Evolutionary conservation across 1,140 invertebrate species (phyloP).

Genomic region (Phortica variegata): DNA sequence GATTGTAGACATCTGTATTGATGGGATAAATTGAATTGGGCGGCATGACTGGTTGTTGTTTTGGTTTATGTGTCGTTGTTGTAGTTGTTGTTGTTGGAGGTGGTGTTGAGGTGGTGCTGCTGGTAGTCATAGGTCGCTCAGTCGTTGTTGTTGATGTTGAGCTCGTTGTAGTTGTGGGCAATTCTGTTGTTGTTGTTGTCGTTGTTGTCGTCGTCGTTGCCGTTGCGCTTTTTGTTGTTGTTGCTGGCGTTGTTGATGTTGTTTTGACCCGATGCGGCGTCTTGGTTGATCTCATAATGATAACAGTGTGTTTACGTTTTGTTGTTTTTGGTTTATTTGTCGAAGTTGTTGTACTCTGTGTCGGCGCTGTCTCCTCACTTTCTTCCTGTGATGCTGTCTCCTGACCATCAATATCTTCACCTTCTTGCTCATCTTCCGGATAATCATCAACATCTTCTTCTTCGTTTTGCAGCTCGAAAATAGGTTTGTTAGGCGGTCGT

Average conservation of each 20-base stretch:
- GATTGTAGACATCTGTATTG: constrained; percentile 35
- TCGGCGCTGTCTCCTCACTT: too few relatives aligned
- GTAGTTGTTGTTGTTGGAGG: constrained; percentile 2
- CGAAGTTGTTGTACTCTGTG: not conserved
- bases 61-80: not conserved
- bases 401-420: constrained; percentile 16
- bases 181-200: not conserved
- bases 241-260: constrained; percentile 22
- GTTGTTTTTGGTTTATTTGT: constrained; percentile 5
- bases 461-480: constrained; percentile 5
- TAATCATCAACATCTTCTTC: constrained; percentile 32
- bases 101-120: constrained; percentile 10
- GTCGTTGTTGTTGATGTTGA: constrained; percentile 2
- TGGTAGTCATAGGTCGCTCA: not conserved
- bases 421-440: constrained; percentile 25
- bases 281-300: constrained; percentile 4
- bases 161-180: constrained; percentile 8
- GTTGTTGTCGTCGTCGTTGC: constrained; percentile 1
- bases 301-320: constrained; percentile 10
- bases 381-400: not conserved
- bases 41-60: not conserved
- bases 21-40: constrained; percentile 12
- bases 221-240: constrained; percentile 12
- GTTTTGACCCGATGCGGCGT: constrained; percentile 15
- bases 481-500: constrained; percentile 14